Conservation (phyloP, 2,888 invertebrate species). For the Plemyria rubiginata region DNA sequence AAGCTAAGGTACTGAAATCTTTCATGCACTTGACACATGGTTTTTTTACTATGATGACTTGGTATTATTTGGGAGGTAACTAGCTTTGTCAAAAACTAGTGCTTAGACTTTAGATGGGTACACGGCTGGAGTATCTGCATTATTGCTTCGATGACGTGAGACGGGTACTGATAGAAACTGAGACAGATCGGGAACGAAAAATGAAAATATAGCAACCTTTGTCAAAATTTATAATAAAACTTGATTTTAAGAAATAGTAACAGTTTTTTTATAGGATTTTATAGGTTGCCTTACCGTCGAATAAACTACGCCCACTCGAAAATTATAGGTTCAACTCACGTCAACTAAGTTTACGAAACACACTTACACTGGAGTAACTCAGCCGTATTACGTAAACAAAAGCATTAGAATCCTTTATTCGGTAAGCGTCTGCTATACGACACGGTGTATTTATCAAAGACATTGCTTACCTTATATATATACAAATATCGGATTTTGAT, state of each 20-base stretch:
- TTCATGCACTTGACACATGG: too few relatives aligned
- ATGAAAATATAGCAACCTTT: not conserved
- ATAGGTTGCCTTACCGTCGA: too few relatives aligned
- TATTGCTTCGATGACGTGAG: constrained; percentile 58
- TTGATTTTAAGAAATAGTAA: too few relatives aligned
- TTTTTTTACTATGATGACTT: too few relatives aligned
- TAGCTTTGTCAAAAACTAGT: constrained; percentile 1
- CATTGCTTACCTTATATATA: constrained; percentile 59
- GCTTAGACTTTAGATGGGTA: constrained; percentile 49
- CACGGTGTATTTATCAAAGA: constrained; percentile 73
- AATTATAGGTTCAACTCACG: constrained; percentile 22
- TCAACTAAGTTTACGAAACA: constrained; percentile 25
- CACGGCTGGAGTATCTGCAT: constrained; percentile 51
- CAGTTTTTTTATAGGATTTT: too few relatives aligned
- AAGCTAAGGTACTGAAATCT: too few relatives aligned
- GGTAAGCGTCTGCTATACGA: constrained; percentile 46
- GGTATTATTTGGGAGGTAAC: too few relatives aligned
- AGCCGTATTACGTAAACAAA: constrained; percentile 46
- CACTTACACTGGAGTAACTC: constrained; percentile 29
- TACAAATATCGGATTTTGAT: constrained; percentile 6
- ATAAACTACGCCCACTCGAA: constrained; percentile 9
- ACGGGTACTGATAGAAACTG: constrained; percentile 47
- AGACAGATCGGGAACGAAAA: constrained; percentile 30
- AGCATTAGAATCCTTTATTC: constrained; percentile 53
- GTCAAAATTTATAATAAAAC: too few relatives aligned